These are phyloP conservation scores for Cataglyphis rosenhaueri DNA, from an alignment of 2,888 invertebrate species.

Conservation along the genomic window DNA sequence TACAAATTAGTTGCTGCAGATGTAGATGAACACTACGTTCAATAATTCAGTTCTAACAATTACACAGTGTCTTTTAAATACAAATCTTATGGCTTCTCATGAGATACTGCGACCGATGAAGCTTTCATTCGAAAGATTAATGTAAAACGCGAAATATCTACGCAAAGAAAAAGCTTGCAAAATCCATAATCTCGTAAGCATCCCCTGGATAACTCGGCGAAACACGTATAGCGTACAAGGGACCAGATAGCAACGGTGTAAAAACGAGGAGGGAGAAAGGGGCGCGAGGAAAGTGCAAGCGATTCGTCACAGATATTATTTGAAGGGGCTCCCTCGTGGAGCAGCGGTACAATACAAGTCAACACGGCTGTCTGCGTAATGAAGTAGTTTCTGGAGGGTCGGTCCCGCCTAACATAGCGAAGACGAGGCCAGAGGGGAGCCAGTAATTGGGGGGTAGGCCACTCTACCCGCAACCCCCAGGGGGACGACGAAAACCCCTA, in stretches of 20 bases:
- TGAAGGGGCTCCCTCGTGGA: conserved; percentile 77
- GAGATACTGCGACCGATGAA: neutral
- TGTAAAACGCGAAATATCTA: neutral
- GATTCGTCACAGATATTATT: conserved; percentile 86
- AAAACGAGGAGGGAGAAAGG: conserved; percentile 47
- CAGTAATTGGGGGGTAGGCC: conserved; percentile 85
- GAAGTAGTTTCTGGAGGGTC: conserved; percentile 84
- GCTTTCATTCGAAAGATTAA: neutral
- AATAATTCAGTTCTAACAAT: neutral
- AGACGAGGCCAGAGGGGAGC: conserved; percentile 79
- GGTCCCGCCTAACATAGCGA: conserved; percentile 71
- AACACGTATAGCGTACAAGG: conserved; percentile 1
- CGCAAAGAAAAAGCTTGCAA: neutral
- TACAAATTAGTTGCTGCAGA: neutral
- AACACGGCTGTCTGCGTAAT: conserved; percentile 86
- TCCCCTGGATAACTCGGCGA: neutral
- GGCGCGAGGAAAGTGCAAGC: conserved; percentile 78
- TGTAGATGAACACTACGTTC: neutral
- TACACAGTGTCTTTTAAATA: neutral
- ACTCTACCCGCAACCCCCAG: conserved; percentile 81
- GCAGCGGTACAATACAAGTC: conserved; percentile 84
- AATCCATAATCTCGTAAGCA: neutral
- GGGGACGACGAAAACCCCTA: conserved; percentile 78
- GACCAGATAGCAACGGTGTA: conserved; percentile 55
- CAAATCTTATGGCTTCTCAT: neutral